Percentiles rank a stretch among this genome's conserved stretches.
Conservation (phyloP, 2,888 invertebrate species). For the Aporophyla lueneburgensis region DNA sequence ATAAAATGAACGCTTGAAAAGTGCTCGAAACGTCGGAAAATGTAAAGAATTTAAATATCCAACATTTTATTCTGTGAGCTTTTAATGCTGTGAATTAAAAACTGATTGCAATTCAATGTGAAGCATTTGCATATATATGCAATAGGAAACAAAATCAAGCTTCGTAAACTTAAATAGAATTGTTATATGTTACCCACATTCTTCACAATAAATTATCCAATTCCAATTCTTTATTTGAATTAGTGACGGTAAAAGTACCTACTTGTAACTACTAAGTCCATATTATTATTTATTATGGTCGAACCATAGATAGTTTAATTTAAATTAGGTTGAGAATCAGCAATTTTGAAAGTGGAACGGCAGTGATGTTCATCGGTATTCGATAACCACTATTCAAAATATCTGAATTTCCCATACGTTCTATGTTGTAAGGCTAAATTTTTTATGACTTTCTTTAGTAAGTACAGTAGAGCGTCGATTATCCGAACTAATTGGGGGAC, state of each 20-base stretch:
- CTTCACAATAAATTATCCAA: neutral
- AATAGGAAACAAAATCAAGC: constrained; percentile 8
- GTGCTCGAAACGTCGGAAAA: constrained; percentile 27
- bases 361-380: neutral
- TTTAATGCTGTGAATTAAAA: constrained; percentile 34
- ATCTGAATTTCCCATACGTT: no score
- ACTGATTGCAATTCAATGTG: constrained; percentile 30
- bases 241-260: no score
- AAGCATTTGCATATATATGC: constrained; percentile 8
- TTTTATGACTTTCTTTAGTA: neutral
- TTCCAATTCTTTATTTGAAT: neutral
- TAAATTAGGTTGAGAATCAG: neutral
- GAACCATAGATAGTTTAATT: neutral
- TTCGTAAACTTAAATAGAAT: constrained; percentile 1
- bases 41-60: constrained; percentile 13
- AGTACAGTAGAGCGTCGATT: no score
- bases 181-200: constrained; percentile 3
- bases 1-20: constrained; percentile 24
- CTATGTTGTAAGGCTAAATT: neutral
- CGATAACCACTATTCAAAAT: neutral
- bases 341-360: neutral
- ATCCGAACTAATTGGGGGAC: no score
- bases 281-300: neutral
- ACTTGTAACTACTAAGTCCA: no score
- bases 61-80: constrained; percentile 26